These are phyloP conservation scores for Neodontobutis hainanensis DNA, from an alignment of 2,113 vertebrate genomes.

Conservation along the genomic window DNA sequence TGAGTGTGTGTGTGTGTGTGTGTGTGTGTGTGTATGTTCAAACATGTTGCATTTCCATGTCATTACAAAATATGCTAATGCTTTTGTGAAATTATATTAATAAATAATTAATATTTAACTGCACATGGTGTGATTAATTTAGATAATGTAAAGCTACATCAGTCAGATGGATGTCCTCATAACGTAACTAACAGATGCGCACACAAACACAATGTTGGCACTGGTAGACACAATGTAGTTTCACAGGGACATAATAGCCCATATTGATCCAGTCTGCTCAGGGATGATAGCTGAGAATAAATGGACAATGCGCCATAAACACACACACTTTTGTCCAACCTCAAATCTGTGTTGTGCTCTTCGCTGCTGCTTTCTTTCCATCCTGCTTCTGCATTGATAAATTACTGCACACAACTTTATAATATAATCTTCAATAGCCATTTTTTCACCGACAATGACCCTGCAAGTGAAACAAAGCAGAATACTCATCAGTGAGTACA, in stretches of 20 bases:
- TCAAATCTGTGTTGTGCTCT: conserved; percentile 5
- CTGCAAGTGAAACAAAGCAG: no score
- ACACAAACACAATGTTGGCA: conserved; percentile 14
- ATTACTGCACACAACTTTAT: not conserved
- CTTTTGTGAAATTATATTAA: no score
- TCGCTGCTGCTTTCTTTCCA: conserved; percentile 12
- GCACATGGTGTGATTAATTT: no score
- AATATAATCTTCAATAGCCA: not conserved
- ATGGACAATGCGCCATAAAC: conserved; percentile 36
- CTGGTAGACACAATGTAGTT: conserved; percentile 36
- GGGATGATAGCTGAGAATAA: conserved; percentile 43
- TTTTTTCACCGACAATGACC: no score
- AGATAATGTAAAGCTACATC: not conserved
- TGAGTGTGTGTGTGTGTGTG: no score
- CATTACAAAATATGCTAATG: no score
- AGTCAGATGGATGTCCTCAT: not conserved
- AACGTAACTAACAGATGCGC: not conserved
- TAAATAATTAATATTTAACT: no score
- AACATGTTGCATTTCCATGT: no score
- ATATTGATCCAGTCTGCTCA: conserved; percentile 48
- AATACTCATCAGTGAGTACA: no score
- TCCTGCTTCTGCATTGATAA: conserved; percentile 3
- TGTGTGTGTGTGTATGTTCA: no score
- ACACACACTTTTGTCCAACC: conserved; percentile 13
- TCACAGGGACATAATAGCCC: conserved; percentile 45